A percentile compares a stretch with the other conserved stretches of the same genome.
Conservation (phyloP, 1,140 invertebrate genomes). For the Drosophila pallidifrons region DNA sequence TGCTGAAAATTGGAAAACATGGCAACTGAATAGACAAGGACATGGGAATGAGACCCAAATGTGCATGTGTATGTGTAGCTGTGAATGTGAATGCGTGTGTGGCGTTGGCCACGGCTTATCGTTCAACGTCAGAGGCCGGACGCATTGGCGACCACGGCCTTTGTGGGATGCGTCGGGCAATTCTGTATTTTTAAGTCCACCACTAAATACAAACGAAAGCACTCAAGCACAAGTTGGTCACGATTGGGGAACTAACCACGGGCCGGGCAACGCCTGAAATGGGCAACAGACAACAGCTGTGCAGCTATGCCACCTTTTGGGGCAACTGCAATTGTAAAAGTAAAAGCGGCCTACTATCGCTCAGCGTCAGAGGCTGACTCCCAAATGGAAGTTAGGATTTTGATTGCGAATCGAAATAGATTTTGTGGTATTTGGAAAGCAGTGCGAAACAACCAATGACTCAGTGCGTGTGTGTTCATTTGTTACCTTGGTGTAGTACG, state of each 20-base stretch:
- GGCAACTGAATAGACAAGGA: conserved; percentile 61
- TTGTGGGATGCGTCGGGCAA: conserved; percentile 62
- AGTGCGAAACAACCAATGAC: conserved; percentile 64
- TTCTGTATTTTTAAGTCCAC: conserved; percentile 84
- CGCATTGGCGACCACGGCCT: conserved; percentile 72
- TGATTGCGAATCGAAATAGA: conserved; percentile 84
- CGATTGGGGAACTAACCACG: conserved; percentile 63
- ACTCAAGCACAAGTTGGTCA: conserved; percentile 84
- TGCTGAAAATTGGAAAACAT: conserved; percentile 79
- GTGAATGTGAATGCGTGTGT: conserved; percentile 18
- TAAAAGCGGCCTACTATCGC: conserved; percentile 46
- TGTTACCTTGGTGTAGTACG: conserved; percentile 68
- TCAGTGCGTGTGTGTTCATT: conserved; percentile 59
- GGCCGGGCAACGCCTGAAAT: conserved; percentile 35
- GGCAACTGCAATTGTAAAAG: conserved; percentile 28
- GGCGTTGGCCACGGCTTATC: conserved; percentile 57
- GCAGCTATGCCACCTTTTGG: conserved; percentile 32
- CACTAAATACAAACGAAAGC: conserved; percentile 85
- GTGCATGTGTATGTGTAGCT: conserved; percentile 7
- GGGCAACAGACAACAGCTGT: conserved; percentile 17
- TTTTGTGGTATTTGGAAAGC: conserved; percentile 84
- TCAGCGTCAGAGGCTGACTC: conserved; percentile 18
- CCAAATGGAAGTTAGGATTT: conserved; percentile 82
- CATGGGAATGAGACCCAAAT: not conserved
- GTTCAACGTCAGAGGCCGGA: conserved; percentile 72